A percentile compares a stretch with the other conserved stretches of the same genome.
phyloP scores from a whole-genome alignment of 1,140 invertebrate species.

The Stenopsyche tienmushanensis region DNA sequence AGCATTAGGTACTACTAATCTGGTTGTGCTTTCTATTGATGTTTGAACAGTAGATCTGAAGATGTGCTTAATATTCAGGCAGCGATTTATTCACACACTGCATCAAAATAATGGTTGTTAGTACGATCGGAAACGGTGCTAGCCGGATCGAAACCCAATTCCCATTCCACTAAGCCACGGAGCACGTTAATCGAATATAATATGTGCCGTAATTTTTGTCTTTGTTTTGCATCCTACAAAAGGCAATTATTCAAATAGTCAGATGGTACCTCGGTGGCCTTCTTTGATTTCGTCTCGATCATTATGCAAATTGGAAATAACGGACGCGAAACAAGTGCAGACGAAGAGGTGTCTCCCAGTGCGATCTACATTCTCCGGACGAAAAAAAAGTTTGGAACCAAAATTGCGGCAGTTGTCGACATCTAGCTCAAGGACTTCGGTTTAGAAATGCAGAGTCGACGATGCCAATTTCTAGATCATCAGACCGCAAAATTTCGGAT shows the following conservation, averaged over 20 bases:
- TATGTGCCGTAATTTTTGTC: background rate
- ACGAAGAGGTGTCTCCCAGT: constrained; percentile 11
- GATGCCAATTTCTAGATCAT: constrained; percentile 1
- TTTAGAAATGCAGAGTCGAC: background rate
- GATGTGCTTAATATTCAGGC: too few species aligned
- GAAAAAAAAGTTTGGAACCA: background rate
- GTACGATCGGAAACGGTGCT: too few species aligned
- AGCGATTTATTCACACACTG: too few species aligned
- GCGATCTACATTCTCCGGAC: constrained; percentile 17
- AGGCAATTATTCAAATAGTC: constrained; percentile 18
- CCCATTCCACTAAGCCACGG: background rate
- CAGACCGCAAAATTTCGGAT: constrained; percentile 8
- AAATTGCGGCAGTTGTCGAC: background rate
- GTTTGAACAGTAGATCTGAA: too few species aligned
- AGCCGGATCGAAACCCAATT: background rate
- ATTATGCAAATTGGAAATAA: constrained; percentile 36
- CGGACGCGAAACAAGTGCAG: constrained; percentile 27
- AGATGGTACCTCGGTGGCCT: constrained; percentile 21
- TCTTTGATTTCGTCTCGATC: constrained; percentile 32
- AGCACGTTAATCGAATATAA: background rate
- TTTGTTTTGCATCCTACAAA: background rate
- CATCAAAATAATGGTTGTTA: too few species aligned
- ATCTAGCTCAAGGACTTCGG: constrained; percentile 16
- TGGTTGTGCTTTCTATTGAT: too few species aligned
- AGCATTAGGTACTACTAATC: too few species aligned